Evolutionary conservation across 1,140 invertebrate species (phyloP).

Genomic region (Metaphire vulgaris): DNA sequence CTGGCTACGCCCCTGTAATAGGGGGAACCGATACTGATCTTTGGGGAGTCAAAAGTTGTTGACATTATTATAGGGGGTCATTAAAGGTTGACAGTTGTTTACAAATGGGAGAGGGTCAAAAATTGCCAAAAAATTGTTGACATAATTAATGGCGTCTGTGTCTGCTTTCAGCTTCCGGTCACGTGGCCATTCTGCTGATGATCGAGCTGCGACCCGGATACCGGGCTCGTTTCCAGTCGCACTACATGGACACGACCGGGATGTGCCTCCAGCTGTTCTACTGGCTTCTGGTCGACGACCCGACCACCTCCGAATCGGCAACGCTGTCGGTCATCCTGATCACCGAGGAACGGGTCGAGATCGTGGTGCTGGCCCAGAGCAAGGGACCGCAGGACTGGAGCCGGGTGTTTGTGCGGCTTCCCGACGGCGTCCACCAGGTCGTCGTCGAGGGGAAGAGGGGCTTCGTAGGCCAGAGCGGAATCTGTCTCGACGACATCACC

Average conservation of each 20-base stretch:
- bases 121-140: too few species aligned
- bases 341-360: conserved; percentile 6
- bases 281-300: neutral
- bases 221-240: neutral
- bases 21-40: too few species aligned
- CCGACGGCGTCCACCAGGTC: conserved; percentile 12
- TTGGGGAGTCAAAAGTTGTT: too few species aligned
- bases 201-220: conserved; percentile 1
- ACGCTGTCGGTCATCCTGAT: neutral
- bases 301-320: neutral
- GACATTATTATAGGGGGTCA: too few species aligned
- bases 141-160: too few species aligned
- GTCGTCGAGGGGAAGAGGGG: neutral
- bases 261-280: conserved; percentile 12
- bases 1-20: too few species aligned
- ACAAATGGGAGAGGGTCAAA: too few species aligned
- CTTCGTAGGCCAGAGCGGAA: neutral
- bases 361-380: neutral
- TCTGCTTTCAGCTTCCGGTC: neutral
- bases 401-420: neutral
- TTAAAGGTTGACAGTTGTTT: too few species aligned
- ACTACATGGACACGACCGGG: neutral
- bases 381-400: conserved; percentile 5
- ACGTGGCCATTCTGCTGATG: neutral
- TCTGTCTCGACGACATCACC: conserved; percentile 9